phyloP scores from a whole-genome alignment of 1,140 invertebrate genomes.

The Trichoplusia ni region DNA sequence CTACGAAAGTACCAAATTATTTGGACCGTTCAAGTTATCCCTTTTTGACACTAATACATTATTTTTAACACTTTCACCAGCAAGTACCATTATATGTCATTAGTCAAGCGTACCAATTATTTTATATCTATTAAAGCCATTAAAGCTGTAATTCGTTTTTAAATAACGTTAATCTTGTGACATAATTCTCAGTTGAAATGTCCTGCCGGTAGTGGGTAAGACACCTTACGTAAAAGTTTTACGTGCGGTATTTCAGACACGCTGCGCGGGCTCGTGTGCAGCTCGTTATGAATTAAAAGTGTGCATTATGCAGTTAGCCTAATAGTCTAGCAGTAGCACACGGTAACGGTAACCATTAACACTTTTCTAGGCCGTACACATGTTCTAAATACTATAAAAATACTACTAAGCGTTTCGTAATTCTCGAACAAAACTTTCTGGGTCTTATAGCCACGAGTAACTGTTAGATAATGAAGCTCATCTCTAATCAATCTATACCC shows the following conservation, averaged over 20 bases:
- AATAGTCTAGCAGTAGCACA: conserved; percentile 11
- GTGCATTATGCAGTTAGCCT: conserved; percentile 27
- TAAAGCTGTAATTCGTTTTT: conserved; percentile 4
- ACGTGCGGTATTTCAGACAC: conserved; percentile 12
- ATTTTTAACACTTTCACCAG: too few species aligned
- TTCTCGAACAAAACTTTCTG: neutral
- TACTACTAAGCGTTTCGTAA: conserved; percentile 1
- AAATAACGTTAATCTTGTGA: conserved; percentile 18
- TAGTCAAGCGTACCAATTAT: neutral
- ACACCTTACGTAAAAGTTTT: conserved; percentile 17
- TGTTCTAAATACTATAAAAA: conserved; percentile 3
- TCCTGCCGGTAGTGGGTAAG: conserved; percentile 21
- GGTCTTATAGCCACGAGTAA: too few species aligned
- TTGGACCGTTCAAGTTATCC: neutral
- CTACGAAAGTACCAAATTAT: too few species aligned
- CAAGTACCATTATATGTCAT: too few species aligned
- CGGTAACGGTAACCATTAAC: conserved; percentile 2
- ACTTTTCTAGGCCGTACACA: conserved; percentile 2
- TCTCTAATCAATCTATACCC: too few species aligned
- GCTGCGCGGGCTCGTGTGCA: conserved; percentile 7
- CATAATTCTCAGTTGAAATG: conserved; percentile 15
- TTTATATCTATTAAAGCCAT: conserved; percentile 3
- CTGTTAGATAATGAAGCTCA: too few species aligned
- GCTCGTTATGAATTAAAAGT: conserved; percentile 28
- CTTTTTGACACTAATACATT: too few species aligned